phyloP scores from a whole-genome alignment of 2,888 invertebrate genomes.

The Spisula solida region DNA sequence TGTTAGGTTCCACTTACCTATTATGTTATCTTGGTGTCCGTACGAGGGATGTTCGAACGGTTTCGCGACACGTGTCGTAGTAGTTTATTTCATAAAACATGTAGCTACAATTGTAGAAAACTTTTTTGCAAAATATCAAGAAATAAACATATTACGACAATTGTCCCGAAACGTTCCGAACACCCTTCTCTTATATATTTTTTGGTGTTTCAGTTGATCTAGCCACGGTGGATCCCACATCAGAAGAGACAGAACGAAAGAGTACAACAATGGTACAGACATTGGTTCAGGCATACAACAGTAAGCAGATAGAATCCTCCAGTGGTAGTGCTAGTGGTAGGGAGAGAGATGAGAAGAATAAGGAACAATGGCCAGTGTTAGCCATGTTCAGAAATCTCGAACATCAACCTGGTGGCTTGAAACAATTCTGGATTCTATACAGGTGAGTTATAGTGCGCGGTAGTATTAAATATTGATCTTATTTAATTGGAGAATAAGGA shows the following conservation, averaged over 20 bases:
- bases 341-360: slow-evolving; percentile 43
- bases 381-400: slow-evolving; percentile 74
- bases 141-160: too few species aligned
- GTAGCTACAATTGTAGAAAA: too few species aligned
- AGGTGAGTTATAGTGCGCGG: slow-evolving; percentile 61
- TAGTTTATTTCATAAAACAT: too few species aligned
- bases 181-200: too few species aligned
- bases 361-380: slow-evolving; percentile 71
- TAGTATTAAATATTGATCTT: too few species aligned
- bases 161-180: too few species aligned
- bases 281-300: slow-evolving; percentile 86
- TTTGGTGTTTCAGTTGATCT: slow-evolving; percentile 90
- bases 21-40: too few species aligned
- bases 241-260: slow-evolving; percentile 96
- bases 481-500: too few species aligned
- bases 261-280: slow-evolving; percentile 97
- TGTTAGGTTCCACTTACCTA: too few species aligned
- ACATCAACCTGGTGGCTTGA: slow-evolving; percentile 72
- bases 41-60: too few species aligned
- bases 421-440: slow-evolving; percentile 78
- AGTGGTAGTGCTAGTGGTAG: slow-evolving; percentile 45
- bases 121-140: too few species aligned
- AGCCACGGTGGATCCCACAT: slow-evolving; percentile 93
- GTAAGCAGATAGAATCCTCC: slow-evolving; percentile 25
- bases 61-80: too few species aligned